Evolutionary conservation across 64 coral and sea anemone species (phyloP), one percentile per base, ranked within the genome.

Genomic region (Actinia equina): DNA sequence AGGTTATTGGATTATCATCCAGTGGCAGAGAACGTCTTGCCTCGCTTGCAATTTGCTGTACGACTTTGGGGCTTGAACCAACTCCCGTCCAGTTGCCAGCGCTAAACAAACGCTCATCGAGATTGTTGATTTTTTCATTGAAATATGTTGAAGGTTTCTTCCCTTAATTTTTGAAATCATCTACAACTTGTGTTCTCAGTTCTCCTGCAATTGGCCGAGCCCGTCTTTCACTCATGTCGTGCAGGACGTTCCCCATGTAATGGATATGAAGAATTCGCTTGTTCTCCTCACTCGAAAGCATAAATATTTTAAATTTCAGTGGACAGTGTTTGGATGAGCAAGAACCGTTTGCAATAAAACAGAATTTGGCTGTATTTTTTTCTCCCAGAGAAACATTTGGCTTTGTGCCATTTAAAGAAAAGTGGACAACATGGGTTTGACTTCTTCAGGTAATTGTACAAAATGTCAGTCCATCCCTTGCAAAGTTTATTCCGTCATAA

Each of bases 151-250:
- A 84, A 16, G 88, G 88, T 52, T 89, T 63, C 44, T 89, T 81
- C 45, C 57, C 56, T 1, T 55, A 80, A 10, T 70, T 22, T 84
- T 71, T 56, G 9, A 69, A 80, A 4, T 84, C 2, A 0, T 89
- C 37, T 6, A 69, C 13, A 0, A 52, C 4, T 84, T 89, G 1
- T 23, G 51, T 23, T n/a, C 88, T 54, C 19, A 17, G 41, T 26
- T 89, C 62, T 25, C 88, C 88, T 69, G 42, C 57, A 52, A 89
- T 89, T 62, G 55, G 77, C 6, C 88, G 88, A 83, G 59, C 58
- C 14, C 77, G 57, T 84, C 65, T 63, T 1, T 45, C 30, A 84
- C 79, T 59, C 44, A 43, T 11, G 6, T 60, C 61, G 56, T 89
- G 80, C 14, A 83, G 22, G 18, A 89, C 79, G 0, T n/a, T 52